Conservation (phyloP, 2,888 invertebrate species). For the Arctia plantaginis region DNA sequence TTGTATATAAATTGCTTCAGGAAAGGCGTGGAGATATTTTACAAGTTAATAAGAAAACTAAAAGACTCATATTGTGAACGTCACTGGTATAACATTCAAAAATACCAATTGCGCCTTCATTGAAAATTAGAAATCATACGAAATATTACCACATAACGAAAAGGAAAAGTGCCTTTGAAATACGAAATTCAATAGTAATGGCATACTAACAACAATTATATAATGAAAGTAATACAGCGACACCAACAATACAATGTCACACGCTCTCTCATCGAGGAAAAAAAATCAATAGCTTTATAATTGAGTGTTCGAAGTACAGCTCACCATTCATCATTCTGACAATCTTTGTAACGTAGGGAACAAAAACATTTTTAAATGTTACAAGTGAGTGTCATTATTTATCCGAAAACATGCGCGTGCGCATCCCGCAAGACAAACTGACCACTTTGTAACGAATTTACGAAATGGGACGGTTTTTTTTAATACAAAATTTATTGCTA, state of each 20-base stretch:
- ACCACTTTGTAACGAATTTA: constrained; percentile 33
- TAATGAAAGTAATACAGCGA: constrained; percentile 45
- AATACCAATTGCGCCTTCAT: not conserved
- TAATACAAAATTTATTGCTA: constrained; percentile 38
- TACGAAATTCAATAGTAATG: constrained; percentile 23
- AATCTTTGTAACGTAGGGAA: not conserved
- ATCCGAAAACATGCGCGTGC: constrained; percentile 24
- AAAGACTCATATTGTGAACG: not conserved
- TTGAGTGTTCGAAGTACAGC: constrained; percentile 28
- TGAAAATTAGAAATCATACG: constrained; percentile 15
- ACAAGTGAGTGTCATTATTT: constrained; percentile 17
- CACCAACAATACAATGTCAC: constrained; percentile 43
- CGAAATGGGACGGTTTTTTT: constrained; percentile 44
- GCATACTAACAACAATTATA: constrained; percentile 24
- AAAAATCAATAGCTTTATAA: constrained; percentile 32
- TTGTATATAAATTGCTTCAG: not conserved
- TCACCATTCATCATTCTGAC: constrained; percentile 30
- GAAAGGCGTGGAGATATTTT: not conserved
- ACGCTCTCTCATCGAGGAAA: constrained; percentile 47
- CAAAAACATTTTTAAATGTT: constrained; percentile 21
- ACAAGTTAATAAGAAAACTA: not conserved
- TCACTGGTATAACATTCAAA: not conserved
- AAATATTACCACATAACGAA: constrained; percentile 18
- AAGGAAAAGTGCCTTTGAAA: constrained; percentile 26
- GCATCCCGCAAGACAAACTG: constrained; percentile 34